Evolutionary conservation across 2,797 vertebrate species (phyloP).

Genomic region (Anolis apletophallus): DNA sequence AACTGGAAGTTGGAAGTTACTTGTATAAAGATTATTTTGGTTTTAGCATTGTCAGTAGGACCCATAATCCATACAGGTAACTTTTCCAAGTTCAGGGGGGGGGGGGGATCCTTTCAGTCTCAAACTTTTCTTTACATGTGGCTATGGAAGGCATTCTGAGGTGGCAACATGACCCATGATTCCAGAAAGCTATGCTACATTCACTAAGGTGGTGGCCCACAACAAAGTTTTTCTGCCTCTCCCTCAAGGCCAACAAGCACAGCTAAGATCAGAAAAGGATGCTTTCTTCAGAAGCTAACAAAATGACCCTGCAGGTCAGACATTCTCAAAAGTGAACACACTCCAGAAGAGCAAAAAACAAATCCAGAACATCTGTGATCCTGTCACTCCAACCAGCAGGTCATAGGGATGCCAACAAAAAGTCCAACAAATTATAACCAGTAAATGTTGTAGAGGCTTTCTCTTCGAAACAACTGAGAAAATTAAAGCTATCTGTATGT

Average conservation of each 20-base stretch:
- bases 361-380: background rate
- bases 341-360: background rate
- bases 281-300: background rate
- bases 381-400: background rate
- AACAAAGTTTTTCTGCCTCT: background rate
- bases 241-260: background rate
- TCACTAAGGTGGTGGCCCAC: background rate
- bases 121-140: background rate
- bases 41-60: too few relatives aligned
- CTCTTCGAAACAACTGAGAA: background rate
- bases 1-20: background rate
- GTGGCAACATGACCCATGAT: background rate
- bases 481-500: background rate
- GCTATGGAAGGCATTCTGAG: background rate
- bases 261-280: background rate
- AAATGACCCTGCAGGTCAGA: background rate
- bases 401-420: background rate
- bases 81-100: too few relatives aligned
- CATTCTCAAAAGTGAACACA: background rate
- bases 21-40: too few relatives aligned
- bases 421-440: background rate
- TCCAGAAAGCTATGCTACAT: background rate
- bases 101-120: too few relatives aligned
- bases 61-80: too few relatives aligned
- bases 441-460: background rate